Base-by-base conservation (phyloP, 2,113 vertebrate species). In the Mesitornis unicolor region DNA sequence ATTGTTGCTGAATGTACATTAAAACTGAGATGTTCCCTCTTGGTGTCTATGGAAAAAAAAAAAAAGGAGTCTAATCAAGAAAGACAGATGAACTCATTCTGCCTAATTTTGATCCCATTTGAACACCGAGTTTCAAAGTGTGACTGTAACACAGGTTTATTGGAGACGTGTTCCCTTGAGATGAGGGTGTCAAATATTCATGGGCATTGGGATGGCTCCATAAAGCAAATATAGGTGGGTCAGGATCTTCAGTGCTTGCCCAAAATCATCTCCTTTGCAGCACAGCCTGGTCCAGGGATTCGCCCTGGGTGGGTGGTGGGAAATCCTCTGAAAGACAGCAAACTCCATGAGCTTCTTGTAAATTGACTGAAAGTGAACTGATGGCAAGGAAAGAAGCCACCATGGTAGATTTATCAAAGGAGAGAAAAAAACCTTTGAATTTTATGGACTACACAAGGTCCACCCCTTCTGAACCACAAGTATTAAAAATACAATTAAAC, bases 1-100 rank as follows among this genome's bases (percentile, higher is more conserved):
- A 51, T 74, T 79, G 22, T 65, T 95, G 13, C 63, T 65, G 65
- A 96, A 92, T 50, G 31, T 80, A 15, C 20, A 36, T 24, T 70
- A 86, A 48, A 57, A 54, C 4, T 13, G 19, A 83, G 69, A 80
- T 69, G 22, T 56, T 71, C 73, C 84, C 3, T 43, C 38, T 45
- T 74, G 5, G 4, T 36, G 22, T 79, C 79, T 57, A 36, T 67
- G 42, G 47, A 40, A 43, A 77, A 50, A 89, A 76, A 36, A 43
- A 77, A 50, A 89, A 81, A 80, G 65, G 13, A 87, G 16, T 36
- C 21, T 29, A 90, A 80, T 80, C 63, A 57, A 45, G 63, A 73
- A 68, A 90, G 87, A 19, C 51, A 69, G 65, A 79, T 50, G 14
- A 92, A 75, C 31, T 90, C 36, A 42, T 76, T 88, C 78, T 84